Conservation (phyloP, 1,140 invertebrate genomes). For the Orussus abietinus region DNA sequence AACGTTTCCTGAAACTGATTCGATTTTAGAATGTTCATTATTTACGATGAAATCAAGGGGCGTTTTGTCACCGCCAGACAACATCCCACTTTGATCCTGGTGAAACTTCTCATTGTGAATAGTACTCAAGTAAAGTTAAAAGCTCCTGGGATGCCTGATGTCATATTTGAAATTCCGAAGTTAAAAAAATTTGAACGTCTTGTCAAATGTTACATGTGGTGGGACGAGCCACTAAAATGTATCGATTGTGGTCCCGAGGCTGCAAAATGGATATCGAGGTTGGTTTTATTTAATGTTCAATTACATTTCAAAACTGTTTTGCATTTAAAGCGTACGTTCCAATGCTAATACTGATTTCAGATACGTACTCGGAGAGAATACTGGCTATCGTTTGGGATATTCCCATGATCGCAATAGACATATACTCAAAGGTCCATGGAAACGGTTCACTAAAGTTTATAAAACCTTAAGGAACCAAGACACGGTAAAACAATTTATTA, state of each 20-base stretch:
- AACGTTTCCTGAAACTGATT: neutral
- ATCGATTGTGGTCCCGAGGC: conserved; percentile 45
- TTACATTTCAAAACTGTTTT: conserved; percentile 7
- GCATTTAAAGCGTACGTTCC: no score
- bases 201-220: conserved; percentile 35
- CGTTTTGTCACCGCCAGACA: conserved; percentile 36
- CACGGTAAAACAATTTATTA: no score
- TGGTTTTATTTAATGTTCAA: conserved; percentile 2
- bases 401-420: conserved; percentile 16
- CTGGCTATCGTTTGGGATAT: conserved; percentile 30
- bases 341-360: no score
- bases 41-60: conserved; percentile 35
- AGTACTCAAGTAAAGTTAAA: conserved; percentile 33
- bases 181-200: conserved; percentile 13
- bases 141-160: conserved; percentile 32
- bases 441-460: conserved; percentile 29
- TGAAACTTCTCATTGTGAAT: conserved; percentile 26
- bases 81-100: conserved; percentile 34
- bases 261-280: conserved; percentile 45
- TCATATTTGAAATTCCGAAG: conserved; percentile 30
- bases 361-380: conserved; percentile 33
- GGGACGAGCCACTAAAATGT: conserved; percentile 33
- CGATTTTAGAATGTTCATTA: conserved; percentile 35
- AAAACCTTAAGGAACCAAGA: conserved; percentile 31
- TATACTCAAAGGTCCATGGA: conserved; percentile 25